A percentile compares a stretch with the other conserved stretches of the same genome.
Conservation (phyloP, 2,888 invertebrate genomes). For the Andrena hattorfiana region DNA sequence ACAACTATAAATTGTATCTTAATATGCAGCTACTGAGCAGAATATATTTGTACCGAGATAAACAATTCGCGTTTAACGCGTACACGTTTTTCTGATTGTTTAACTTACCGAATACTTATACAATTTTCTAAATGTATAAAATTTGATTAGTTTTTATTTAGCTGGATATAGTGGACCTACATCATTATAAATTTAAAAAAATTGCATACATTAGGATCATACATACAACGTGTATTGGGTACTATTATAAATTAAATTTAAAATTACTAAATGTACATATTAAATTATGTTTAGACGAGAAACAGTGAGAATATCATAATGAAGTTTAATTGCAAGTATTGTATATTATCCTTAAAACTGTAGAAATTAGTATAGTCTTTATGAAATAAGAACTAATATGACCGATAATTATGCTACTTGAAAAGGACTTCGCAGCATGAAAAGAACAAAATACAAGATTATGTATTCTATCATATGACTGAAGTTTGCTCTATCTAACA, state of each 20-base stretch:
- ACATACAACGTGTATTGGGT: constrained; percentile 38
- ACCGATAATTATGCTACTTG: constrained; percentile 33
- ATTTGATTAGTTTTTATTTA: constrained; percentile 54
- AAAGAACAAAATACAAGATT: constrained; percentile 16
- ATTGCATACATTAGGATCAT: constrained; percentile 38
- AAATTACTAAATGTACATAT: constrained; percentile 51
- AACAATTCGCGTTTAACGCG: constrained; percentile 6
- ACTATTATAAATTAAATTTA: constrained; percentile 45
- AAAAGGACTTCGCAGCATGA: constrained; percentile 8
- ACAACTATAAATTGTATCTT: constrained; percentile 2
- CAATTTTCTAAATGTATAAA: constrained; percentile 39
- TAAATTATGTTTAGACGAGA: constrained; percentile 33
- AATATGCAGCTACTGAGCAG: constrained; percentile 7
- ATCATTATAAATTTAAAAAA: constrained; percentile 44
- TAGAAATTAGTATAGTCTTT: constrained; percentile 41
- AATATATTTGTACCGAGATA: constrained; percentile 13
- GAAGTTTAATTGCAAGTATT: constrained; percentile 55
- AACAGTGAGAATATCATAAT: constrained; percentile 43
- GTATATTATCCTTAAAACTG: constrained; percentile 49
- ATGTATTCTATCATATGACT: constrained; percentile 4
- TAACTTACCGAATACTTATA: constrained; percentile 21
- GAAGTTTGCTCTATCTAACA: background rate
- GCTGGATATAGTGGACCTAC: constrained; percentile 71
- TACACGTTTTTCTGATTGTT: constrained; percentile 22
- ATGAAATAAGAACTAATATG: constrained; percentile 39